phyloP scores from a whole-genome alignment of 2,113 vertebrate species.

The Psilopsiagon aurifrons region DNA sequence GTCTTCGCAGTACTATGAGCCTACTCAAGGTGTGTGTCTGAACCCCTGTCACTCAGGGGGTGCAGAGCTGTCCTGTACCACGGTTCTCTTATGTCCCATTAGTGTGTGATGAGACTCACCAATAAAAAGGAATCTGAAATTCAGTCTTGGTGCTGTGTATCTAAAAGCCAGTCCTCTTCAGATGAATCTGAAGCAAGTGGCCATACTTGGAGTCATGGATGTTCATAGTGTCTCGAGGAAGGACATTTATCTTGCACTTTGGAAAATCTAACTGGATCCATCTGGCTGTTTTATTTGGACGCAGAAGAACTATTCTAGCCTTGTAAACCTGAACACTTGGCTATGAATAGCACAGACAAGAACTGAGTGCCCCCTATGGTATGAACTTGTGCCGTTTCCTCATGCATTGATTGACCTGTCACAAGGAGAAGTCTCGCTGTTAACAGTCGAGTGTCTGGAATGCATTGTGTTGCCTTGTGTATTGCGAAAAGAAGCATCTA shows the following conservation, averaged over 20 bases:
- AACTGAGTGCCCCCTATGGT: background rate
- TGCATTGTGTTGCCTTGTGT: background rate
- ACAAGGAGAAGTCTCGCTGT: rapidly evolving
- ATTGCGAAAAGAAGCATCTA: rapidly evolving
- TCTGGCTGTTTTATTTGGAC: slow-evolving; percentile 3
- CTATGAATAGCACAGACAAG: background rate
- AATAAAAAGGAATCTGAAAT: background rate
- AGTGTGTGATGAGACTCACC: background rate
- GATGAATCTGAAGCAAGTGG: background rate
- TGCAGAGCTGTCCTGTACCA: background rate
- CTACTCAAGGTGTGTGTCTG: rapidly evolving
- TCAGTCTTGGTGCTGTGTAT: background rate
- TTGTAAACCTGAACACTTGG: background rate
- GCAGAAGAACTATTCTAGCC: background rate
- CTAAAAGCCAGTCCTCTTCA: background rate
- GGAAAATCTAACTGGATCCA: background rate
- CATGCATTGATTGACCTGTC: background rate
- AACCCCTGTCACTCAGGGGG: background rate
- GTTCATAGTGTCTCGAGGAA: background rate
- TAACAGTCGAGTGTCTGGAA: background rate
- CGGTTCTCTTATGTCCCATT: rapidly evolving
- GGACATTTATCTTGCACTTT: background rate
- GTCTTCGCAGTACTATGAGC: background rate
- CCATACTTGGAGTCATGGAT: rapidly evolving
- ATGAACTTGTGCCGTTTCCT: background rate